Evolutionary conservation across 2,888 invertebrate species (phyloP), one percentile per base, ranked within the genome.

Genomic region (Lamellibrachia columna): DNA sequence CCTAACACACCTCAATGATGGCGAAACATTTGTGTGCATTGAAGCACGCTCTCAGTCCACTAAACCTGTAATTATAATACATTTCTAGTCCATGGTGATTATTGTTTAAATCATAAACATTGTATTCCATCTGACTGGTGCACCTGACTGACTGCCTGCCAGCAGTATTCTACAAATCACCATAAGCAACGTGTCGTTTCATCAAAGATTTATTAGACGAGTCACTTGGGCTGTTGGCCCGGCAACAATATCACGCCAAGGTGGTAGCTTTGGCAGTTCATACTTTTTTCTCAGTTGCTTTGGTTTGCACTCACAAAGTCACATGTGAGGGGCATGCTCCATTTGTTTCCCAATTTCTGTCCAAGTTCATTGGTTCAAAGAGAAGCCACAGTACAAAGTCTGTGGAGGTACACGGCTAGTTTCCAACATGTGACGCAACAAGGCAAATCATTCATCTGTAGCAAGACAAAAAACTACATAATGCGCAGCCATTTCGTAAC

Each of bases 141-240:
- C 75, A 75, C 75, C n/a, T 75, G 75, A 75, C 6, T 75, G 75
- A 15, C 22, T 11, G 75, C 4, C 75, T 75, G 15, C 75, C 75
- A 75, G n/a, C n/a, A 75, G 22, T n/a, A 75, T 75, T 11, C 22
- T 75, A 75, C 75, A 75, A 15, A 75, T 75, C 75, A 75, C 75
- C 75, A 75, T 75, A 75, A 75, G 75, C 75, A 75, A 75, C 75
- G 22, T 75, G 75, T 75, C 22, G 75, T 75, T 75, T 75, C 75
- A 75, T 75, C 75, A 75, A 75, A 75, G 75, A 75, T 75, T 75
- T 75, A 75, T 75, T 75, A 22, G n/a, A 75, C 22, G 22, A 22
- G 75, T 75, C 75, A 75, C 75, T 22, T n/a, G n/a, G n/a, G 75
- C 15, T 75, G 75, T 75, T 75, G 75, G 75, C 75, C 15, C 15